Base-by-base conservation (phyloP, 2,113 vertebrate genomes). In the Jacana jacana region DNA sequence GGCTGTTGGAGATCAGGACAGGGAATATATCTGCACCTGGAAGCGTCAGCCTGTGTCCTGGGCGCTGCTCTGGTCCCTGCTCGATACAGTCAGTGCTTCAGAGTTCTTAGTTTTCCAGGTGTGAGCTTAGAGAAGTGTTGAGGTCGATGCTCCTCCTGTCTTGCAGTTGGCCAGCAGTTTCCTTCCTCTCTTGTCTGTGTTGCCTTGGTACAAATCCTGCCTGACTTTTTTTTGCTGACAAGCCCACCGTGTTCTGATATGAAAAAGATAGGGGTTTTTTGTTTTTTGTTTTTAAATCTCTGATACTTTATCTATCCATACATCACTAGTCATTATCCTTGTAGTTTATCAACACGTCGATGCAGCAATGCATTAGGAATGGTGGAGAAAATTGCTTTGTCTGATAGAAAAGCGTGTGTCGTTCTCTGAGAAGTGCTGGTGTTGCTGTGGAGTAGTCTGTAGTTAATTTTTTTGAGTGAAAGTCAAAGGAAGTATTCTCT, bases 1-100 rank as follows among this genome's bases (percentile, higher is more conserved):
- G 40, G 9, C 72, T 12, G 0, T 2, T 73, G 48, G 1, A 8
- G 44, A 12, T 49, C 1, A 2, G 46, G 30, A 3, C 35, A 69
- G 75, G 49, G 71, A 72, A 24, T 72, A 9, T 23, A 2, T 24
- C n/a, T n/a, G 8, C 19, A 35, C 30, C 18, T 82, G 49, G 46
- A 15, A 39, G 15, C 40, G 4, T 30, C 5, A 39, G 11, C 39
- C 23, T 39, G 31, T 87, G 39, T 52, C 23, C 5, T 4, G 11
- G 49, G 19, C 31, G 7, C 28, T 48, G 79, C 57, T 64, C 23
- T 78, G 65, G 18, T 42, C 52, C 69, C 35, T 76, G 20, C 40
- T 44, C 49, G 20, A 25, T 69, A 3, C 0, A 42, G 68, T 63
- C 23, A 7, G 3, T 82, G 64, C 33, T 54, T 77, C 66, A 57